Evolutionary conservation across 2,888 invertebrate species (phyloP).

Genomic region (Drosophila conformis): DNA sequence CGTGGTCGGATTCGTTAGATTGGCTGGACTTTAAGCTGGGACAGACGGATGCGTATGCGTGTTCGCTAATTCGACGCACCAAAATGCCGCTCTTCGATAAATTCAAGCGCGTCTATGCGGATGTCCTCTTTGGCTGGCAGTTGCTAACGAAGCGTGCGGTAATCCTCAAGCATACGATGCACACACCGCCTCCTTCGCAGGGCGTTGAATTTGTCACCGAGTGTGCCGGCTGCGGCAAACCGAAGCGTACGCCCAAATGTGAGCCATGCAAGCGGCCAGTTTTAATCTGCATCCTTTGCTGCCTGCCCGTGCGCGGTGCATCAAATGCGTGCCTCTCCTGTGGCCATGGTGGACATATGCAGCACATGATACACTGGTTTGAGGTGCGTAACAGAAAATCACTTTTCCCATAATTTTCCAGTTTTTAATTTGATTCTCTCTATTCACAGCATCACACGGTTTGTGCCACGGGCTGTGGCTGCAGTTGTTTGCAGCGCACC

Average conservation of each 20-base stretch:
- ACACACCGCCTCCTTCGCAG: constrained; percentile 86
- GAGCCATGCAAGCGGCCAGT: constrained; percentile 90
- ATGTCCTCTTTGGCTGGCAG: constrained; percentile 94
- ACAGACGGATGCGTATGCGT: constrained; percentile 73
- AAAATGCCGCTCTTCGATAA: constrained; percentile 88
- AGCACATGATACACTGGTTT: constrained; percentile 94
- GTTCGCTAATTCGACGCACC: constrained; percentile 81
- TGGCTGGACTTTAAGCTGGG: constrained; percentile 72
- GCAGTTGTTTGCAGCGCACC: constrained; percentile 92
- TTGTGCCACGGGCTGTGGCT: constrained; percentile 97
- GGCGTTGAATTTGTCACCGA: constrained; percentile 91
- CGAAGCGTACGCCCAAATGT: constrained; percentile 90
- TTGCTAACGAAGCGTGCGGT: constrained; percentile 91
- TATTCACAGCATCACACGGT: constrained; percentile 87
- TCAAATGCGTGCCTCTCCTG: constrained; percentile 95
- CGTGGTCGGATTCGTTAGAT: constrained; percentile 94
- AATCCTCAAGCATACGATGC: constrained; percentile 88
- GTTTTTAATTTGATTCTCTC: background rate
- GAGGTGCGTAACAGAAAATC: constrained; percentile 66
- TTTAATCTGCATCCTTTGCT: constrained; percentile 93
- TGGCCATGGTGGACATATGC: constrained; percentile 96
- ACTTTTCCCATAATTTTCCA: background rate
- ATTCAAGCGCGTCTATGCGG: constrained; percentile 94
- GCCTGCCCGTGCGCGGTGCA: constrained; percentile 92
- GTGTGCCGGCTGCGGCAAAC: constrained; percentile 89